A percentile compares a stretch with the other conserved stretches of the same genome.
These are phyloP conservation scores for Oryzias curvinotus DNA, from an alignment of 2,113 vertebrate genomes.

Conservation along the genomic window DNA sequence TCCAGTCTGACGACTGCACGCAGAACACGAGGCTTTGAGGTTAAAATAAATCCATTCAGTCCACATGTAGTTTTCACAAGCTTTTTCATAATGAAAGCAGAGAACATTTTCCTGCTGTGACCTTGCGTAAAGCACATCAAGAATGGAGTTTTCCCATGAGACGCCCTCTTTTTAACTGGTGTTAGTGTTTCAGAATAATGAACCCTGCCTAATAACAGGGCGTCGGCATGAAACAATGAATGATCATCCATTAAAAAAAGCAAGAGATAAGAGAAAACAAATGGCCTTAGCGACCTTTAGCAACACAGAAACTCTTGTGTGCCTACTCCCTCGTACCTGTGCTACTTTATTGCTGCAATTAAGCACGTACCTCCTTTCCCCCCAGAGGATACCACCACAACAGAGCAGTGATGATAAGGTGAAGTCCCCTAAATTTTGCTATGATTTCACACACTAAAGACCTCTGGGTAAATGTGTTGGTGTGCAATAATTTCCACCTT, in stretches of 20 bases:
- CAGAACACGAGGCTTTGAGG: neutral
- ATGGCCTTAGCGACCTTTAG: slow-evolving; percentile 50
- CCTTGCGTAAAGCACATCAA: slow-evolving; percentile 57
- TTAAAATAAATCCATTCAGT: slow-evolving; percentile 26
- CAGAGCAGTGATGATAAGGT: slow-evolving; percentile 49
- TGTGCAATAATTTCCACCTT: slow-evolving; percentile 33
- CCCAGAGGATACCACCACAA: slow-evolving; percentile 42
- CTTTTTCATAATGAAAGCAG: slow-evolving; percentile 43
- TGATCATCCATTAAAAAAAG: slow-evolving; percentile 69
- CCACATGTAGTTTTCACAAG: slow-evolving; percentile 15
- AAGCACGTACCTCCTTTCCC: slow-evolving; percentile 30
- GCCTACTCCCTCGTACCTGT: slow-evolving; percentile 3
- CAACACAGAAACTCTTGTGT: slow-evolving; percentile 23
- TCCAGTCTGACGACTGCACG: neutral
- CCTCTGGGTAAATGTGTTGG: slow-evolving; percentile 29
- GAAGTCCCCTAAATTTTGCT: slow-evolving; percentile 44
- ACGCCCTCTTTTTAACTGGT: slow-evolving; percentile 24
- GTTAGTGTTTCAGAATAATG: slow-evolving; percentile 63
- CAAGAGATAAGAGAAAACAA: slow-evolving; percentile 44
- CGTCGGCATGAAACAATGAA: slow-evolving; percentile 60
- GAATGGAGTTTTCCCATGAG: slow-evolving; percentile 54
- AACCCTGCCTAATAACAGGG: slow-evolving; percentile 65
- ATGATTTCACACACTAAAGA: slow-evolving; percentile 53
- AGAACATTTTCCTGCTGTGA: slow-evolving; percentile 37
- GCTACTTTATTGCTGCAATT: slow-evolving; percentile 44